phyloP scores from a whole-genome alignment of 1,140 invertebrate species.

The Drosophila fuyamai region DNA sequence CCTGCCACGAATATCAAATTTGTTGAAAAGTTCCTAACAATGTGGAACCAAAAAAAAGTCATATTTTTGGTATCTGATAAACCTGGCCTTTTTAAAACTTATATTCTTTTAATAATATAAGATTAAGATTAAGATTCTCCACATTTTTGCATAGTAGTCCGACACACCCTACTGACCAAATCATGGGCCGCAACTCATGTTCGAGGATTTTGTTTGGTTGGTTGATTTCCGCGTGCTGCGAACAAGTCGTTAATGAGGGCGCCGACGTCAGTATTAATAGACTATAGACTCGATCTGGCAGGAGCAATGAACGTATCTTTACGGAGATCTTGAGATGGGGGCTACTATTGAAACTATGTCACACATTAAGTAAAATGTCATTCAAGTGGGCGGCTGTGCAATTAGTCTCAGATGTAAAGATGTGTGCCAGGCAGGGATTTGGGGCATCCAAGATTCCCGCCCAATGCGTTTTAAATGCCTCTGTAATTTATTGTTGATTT shows the following conservation, averaged over 20 bases:
- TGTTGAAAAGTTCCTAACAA: no score
- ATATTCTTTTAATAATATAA: background rate
- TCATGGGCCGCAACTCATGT: slow-evolving; percentile 22
- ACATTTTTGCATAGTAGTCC: background rate
- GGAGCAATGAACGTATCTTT: slow-evolving; percentile 55
- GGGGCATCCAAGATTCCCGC: background rate
- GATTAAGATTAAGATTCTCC: background rate
- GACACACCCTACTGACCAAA: slow-evolving; percentile 25
- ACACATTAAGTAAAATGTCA: slow-evolving; percentile 80
- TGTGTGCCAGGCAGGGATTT: slow-evolving; percentile 36
- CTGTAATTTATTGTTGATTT: slow-evolving; percentile 30
- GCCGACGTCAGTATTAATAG: slow-evolving; percentile 59
- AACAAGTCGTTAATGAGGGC: slow-evolving; percentile 65
- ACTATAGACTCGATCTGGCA: slow-evolving; percentile 34
- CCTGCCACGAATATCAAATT: no score
- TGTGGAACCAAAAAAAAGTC: no score
- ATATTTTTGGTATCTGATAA: no score
- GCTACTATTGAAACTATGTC: slow-evolving; percentile 61
- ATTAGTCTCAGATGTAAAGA: slow-evolving; percentile 61
- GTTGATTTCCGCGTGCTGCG: slow-evolving; percentile 70
- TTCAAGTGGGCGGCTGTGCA: slow-evolving; percentile 61
- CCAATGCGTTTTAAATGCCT: slow-evolving; percentile 18
- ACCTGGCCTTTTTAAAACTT: no score
- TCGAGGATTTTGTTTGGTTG: slow-evolving; percentile 36
- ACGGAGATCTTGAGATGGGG: slow-evolving; percentile 13